Evolutionary conservation across 2,797 vertebrate genomes (phyloP), one percentile per base, ranked within the genome.

Genomic region (Clarias laeviceps): DNA sequence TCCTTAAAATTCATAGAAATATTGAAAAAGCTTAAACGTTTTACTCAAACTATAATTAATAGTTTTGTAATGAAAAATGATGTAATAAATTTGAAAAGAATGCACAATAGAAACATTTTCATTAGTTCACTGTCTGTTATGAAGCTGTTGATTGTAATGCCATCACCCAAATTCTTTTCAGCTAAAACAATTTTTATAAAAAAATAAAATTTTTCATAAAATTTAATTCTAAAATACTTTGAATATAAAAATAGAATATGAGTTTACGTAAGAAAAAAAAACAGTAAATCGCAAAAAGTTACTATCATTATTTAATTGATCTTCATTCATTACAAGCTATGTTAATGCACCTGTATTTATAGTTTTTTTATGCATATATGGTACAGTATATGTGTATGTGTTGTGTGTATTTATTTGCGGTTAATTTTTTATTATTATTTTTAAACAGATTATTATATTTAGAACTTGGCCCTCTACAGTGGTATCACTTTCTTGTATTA

Each of bases 391-490:
- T 62, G 64, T 61, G 29, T 40, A 56, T 37, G n/a, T 62, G 32
- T 79, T 54, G 40, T 29, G 15, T 24, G n/a, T 50, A 2, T 15
- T 5, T 29, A 5, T n/a, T 32, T 14, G 9, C 5, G 2, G 45
- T 11, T 1, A 45, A 1, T 66, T 66, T 3, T 34, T 7, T 69
- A 0, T 68, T 11, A 1, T 27, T 18, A 8, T 64, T 40, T 80
- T 50, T 11, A 27, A 65, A 82, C 78, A 56, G 78, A 79, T 89
- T 87, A 87, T 89, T 89, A 85, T 87, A 85, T 85, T 85, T 86
- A 83, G 85, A 82, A 72, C 61, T 82, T 65, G n/a, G 20, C 74
- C 61, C 54, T 61, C 57, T 66, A 61, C 56, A 50, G 57, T 54
- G 86, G 82, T 86, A 87, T 79, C 87, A 84, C 82, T 59, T 81